Conservation (phyloP, 2,113 vertebrate genomes). For the Seriola dumerili region DNA sequence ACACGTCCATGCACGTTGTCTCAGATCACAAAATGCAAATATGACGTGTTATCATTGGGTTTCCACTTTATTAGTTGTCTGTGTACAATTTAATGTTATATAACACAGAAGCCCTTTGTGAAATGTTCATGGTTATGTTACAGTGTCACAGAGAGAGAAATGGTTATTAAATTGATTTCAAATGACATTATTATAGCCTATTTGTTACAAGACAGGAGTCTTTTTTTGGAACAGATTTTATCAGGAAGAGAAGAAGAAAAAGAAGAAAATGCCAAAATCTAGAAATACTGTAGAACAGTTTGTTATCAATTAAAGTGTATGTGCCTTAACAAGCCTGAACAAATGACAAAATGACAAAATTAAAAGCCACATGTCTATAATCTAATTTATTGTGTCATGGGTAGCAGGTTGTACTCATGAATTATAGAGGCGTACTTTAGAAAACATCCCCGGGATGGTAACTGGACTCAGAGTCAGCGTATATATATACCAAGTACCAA, state of each 20-base stretch:
- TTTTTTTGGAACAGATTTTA: not conserved
- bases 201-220: too few relatives aligned
- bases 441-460: constrained; percentile 21
- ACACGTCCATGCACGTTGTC: not conserved
- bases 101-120: not conserved
- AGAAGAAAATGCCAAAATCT: not conserved
- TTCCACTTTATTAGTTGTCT: not conserved
- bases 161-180: not conserved
- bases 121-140: not conserved
- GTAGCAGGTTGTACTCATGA: constrained; percentile 8
- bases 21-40: not conserved
- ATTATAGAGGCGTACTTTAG: constrained; percentile 27
- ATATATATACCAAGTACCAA: not conserved
- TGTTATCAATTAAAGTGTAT: not conserved
- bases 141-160: too few relatives aligned
- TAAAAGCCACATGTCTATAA: constrained; percentile 8
- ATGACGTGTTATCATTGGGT: not conserved
- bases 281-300: not conserved
- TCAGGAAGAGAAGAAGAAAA: not conserved
- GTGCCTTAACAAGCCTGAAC: not conserved
- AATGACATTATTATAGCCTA: not conserved
- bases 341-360: not conserved
- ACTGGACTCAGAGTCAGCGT: constrained; percentile 4
- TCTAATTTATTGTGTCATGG: not conserved
- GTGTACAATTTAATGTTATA: not conserved